Evolutionary conservation across 2,797 vertebrate genomes (phyloP), one percentile per base, ranked within the genome.

Genomic region (Pipistrellus pygmaeus): DNA sequence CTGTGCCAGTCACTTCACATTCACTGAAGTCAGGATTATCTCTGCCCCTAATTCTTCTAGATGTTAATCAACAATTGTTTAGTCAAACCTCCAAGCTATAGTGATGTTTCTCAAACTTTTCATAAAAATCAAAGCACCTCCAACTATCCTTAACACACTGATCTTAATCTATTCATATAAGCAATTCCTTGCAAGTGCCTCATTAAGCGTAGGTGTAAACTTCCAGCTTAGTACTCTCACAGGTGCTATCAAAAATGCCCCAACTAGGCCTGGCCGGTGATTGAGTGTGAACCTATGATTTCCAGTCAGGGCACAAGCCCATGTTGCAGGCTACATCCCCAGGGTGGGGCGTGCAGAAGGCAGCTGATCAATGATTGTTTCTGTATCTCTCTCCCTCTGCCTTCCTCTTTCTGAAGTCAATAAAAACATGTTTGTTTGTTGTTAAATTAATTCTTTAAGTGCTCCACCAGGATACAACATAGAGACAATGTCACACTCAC

Each of bases 21-120:
- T 84, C 71, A 71, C 35, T 60, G 11, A 85, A 93, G 88, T 85
- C 82, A 82, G 38, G 55, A 85, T 18, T 90, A 62, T 77, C 90
- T 72, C 85, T 62, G 55, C 69, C 66, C 77, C 51, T 53, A 60
- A 53, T 55, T 91, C 85, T 91, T 92, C 73, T 62, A 92, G 87
- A 75, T 86, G 81, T 44, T 85, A 68, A 86, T 87, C 48, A 81
- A 81, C 68, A 73, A 60, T 13, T 86, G 44, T 68, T 69, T 78
- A 85, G 84, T 53, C 88, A 81, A 91, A 91, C 15, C 23, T 76
- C 44, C 41, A 71, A 62, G 38, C 6, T n/a, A 78, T 48, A 53
- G 53, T 6, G 53, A 64, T 46, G 44, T 62, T 91, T 77, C 51
- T 3, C 64, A 91, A 90, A 62, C 44, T 15, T 83, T 85, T 46